phyloP scores from a whole-genome alignment of 2,797 vertebrate species.

The Acestrorhynchus altus region DNA sequence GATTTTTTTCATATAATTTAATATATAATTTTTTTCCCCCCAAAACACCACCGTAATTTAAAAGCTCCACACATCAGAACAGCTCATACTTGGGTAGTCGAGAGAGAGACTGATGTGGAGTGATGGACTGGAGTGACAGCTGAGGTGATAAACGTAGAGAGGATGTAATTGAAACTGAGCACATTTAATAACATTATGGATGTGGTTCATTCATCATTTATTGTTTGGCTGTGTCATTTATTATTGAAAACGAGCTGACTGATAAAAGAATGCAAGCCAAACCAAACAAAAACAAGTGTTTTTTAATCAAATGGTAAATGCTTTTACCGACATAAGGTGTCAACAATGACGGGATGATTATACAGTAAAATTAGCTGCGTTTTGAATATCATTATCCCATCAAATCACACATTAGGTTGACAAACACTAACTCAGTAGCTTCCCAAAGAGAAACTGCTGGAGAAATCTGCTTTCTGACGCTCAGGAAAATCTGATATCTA shows the following conservation, averaged over 20 bases:
- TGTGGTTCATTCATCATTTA: background rate
- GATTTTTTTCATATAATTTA: no score
- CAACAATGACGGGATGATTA: no score
- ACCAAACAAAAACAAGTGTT: background rate
- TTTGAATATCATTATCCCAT: no score
- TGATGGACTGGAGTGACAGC: background rate
- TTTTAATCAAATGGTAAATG: no score
- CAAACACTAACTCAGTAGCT: background rate
- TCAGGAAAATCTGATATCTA: background rate
- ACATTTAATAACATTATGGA: background rate
- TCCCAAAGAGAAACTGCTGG: background rate
- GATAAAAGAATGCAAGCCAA: background rate
- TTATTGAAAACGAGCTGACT: background rate
- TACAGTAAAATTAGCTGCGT: no score
- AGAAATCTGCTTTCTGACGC: constrained; percentile 9
- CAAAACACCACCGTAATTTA: no score
- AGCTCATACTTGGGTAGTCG: no score
- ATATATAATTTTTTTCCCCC: no score
- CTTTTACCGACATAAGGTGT: no score
- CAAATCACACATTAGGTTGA: background rate
- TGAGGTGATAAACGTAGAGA: background rate
- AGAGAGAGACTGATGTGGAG: background rate
- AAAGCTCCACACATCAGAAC: no score
- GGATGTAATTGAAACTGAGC: background rate
- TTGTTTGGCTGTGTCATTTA: background rate